Percentiles rank a stretch among this genome's conserved stretches.
phyloP scores from a whole-genome alignment of 2,797 vertebrate species.

The Hydrophis major region DNA sequence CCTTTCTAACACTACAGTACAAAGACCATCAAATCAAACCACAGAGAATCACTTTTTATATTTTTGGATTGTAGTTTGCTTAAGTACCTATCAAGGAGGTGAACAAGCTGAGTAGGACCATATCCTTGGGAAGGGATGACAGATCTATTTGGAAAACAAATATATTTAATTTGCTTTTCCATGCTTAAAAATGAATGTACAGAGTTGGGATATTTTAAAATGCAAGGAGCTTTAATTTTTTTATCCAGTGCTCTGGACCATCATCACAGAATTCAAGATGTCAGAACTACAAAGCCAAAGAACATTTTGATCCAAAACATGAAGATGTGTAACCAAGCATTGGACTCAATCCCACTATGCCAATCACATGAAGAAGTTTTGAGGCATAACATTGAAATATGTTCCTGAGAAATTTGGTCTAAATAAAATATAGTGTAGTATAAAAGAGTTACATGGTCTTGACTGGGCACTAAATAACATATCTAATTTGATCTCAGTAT shows the following conservation, averaged over 20 bases:
- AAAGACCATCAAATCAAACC: background rate
- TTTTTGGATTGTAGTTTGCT: background rate
- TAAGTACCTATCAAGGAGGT: background rate
- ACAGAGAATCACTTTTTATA: background rate
- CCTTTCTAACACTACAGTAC: background rate
- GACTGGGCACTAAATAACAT: background rate
- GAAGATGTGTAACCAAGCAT: background rate
- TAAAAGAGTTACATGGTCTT: background rate
- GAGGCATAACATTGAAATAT: background rate
- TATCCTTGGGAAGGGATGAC: background rate
- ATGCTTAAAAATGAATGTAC: background rate
- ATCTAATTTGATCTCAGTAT: background rate
- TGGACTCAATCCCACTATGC: background rate
- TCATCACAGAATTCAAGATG: background rate
- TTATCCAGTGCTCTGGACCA: background rate
- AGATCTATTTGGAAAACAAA: background rate
- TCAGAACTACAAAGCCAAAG: background rate
- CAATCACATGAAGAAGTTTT: background rate
- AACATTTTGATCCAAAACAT: background rate
- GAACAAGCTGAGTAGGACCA: background rate
- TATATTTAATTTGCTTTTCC: background rate
- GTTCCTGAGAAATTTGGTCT: background rate
- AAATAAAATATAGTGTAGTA: background rate
- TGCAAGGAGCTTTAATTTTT: background rate
- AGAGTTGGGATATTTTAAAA: background rate